Conservation (phyloP, 2,797 vertebrate genomes). For the Rhyacichthys aspro region DNA sequence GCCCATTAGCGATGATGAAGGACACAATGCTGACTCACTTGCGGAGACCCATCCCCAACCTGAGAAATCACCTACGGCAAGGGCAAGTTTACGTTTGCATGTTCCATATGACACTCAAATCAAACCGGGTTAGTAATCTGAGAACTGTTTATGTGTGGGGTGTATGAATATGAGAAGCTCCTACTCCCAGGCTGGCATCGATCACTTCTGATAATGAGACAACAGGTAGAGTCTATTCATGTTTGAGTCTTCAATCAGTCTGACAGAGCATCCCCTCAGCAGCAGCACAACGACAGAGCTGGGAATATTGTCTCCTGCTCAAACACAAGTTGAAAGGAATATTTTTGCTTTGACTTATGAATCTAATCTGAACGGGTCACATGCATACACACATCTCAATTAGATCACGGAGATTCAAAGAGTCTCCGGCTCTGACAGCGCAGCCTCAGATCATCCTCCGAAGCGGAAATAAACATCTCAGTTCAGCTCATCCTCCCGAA, state of each 20-base stretch:
- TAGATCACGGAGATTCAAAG: constrained; percentile 17
- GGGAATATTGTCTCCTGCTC: too few relatives aligned
- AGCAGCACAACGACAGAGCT: constrained; percentile 1
- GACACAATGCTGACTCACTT: constrained; percentile 60
- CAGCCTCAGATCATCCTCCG: constrained; percentile 24
- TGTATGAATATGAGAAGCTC: constrained; percentile 38
- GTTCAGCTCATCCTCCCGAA: constrained; percentile 2
- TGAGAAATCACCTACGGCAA: constrained; percentile 23
- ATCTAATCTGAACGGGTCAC: constrained; percentile 10
- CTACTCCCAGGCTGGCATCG: constrained; percentile 42
- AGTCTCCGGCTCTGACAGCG: background rate
- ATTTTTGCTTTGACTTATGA: constrained; percentile 38
- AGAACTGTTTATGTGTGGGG: constrained; percentile 30
- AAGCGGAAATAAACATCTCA: constrained; percentile 6
- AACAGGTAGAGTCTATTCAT: constrained; percentile 25
- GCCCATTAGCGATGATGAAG: constrained; percentile 74
- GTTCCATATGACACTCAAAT: constrained; percentile 30
- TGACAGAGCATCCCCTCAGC: constrained; percentile 26
- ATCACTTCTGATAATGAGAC: constrained; percentile 41
- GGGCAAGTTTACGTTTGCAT: constrained; percentile 6
- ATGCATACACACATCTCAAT: background rate
- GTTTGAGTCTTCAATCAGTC: constrained; percentile 38
- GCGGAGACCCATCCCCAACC: constrained; percentile 26
- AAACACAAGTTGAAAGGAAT: too few relatives aligned
- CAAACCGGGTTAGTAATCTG: constrained; percentile 55